These are phyloP conservation scores for Bombus confusus DNA, from an alignment of 1,140 invertebrate species.

Conservation along the genomic window DNA sequence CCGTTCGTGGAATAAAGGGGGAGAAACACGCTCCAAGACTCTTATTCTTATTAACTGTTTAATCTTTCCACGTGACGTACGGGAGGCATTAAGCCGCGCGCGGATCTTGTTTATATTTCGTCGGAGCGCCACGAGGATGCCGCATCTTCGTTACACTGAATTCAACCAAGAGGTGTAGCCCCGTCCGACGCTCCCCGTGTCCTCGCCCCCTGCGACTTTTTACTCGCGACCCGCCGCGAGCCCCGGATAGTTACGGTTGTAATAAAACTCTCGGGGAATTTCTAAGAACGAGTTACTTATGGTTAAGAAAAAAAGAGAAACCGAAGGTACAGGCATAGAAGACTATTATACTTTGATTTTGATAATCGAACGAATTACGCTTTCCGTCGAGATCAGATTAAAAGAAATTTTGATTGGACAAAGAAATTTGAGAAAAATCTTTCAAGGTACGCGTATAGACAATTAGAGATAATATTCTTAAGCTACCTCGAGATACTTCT, in stretches of 20 bases:
- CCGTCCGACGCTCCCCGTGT: not conserved
- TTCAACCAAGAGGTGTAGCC: not conserved
- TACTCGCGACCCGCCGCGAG: not conserved
- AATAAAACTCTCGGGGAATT: constrained; percentile 2
- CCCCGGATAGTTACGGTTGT: not conserved
- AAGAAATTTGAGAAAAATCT: too few relatives aligned
- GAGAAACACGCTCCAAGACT: constrained; percentile 74
- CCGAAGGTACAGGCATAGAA: not conserved
- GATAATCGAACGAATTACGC: not conserved
- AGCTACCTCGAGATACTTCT: fast-evolving
- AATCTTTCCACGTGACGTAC: constrained; percentile 82
- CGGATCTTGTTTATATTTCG: constrained; percentile 80
- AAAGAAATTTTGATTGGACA: too few relatives aligned
- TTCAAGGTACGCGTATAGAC: fast-evolving
- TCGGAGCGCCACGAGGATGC: constrained; percentile 67
- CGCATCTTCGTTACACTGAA: constrained; percentile 62
- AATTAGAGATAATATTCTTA: too few relatives aligned
- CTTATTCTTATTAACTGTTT: constrained; percentile 84
- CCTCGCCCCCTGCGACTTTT: not conserved
- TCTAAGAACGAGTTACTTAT: not conserved
- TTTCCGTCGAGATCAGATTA: fast-evolving
- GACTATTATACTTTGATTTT: not conserved
- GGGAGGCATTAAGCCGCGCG: constrained; percentile 76
- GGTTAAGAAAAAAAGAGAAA: not conserved
- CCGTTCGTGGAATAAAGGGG: constrained; percentile 71